Evolutionary conservation across 2,797 vertebrate genomes (phyloP).

Genomic region (Macroramphosus scolopax): DNA sequence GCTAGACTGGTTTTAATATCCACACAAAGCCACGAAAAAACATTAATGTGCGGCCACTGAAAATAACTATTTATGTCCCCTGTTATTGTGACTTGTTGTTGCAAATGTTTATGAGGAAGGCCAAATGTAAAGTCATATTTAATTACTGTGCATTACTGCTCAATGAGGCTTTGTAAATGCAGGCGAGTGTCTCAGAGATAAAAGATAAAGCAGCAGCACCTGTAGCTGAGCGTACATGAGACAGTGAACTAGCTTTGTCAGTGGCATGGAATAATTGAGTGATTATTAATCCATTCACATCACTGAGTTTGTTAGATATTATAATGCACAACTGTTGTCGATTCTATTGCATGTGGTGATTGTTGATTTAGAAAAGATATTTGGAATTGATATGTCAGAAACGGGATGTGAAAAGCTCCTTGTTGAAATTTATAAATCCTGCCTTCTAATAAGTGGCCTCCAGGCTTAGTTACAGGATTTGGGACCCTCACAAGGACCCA

Average conservation of each 20-base stretch:
- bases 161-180: conserved; percentile 58
- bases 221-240: conserved; percentile 34
- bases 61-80: conserved; percentile 51
- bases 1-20: conserved; percentile 54
- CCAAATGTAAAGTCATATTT: conserved; percentile 63
- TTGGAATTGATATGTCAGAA: conserved; percentile 17
- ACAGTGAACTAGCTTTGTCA: conserved; percentile 2
- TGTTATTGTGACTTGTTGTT: conserved; percentile 43
- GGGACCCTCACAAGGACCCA: conserved; percentile 36
- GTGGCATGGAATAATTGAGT: conserved; percentile 7
- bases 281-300: conserved; percentile 11
- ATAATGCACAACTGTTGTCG: conserved; percentile 1
- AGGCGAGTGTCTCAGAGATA: conserved; percentile 42
- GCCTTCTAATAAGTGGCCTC: conserved; percentile 32
- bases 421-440: conserved; percentile 14
- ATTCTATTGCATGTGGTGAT: too few relatives aligned
- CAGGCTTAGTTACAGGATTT: conserved; percentile 22
- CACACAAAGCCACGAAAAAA: conserved; percentile 49
- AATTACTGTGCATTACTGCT: conserved; percentile 56
- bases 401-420: conserved; percentile 13
- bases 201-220: conserved; percentile 47
- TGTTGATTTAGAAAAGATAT: conserved; percentile 12
- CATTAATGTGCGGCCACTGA: conserved; percentile 41
- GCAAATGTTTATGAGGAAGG: conserved; percentile 48
- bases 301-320: conserved; percentile 2